Evolutionary conservation across 2,113 vertebrate genomes (phyloP).

Genomic region (Alectura lathami): DNA sequence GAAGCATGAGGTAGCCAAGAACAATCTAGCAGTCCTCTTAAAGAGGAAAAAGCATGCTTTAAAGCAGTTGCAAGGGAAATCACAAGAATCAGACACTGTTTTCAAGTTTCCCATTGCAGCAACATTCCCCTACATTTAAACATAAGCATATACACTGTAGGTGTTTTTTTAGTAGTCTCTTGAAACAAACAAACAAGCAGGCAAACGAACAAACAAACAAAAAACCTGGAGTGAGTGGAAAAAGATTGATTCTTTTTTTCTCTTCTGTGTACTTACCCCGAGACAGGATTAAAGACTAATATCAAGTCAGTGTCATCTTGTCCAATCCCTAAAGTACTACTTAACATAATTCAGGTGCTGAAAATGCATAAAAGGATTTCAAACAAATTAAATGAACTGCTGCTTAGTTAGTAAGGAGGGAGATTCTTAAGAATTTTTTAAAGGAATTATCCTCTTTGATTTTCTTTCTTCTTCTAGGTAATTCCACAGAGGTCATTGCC

Average conservation of each 20-base stretch:
- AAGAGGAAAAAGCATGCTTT: background rate
- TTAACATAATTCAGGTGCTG: background rate
- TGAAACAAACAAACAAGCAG: background rate
- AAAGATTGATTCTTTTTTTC: background rate
- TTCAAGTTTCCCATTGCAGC: background rate
- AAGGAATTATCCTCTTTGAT: background rate
- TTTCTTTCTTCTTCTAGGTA: conserved; percentile 15
- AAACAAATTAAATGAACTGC: background rate
- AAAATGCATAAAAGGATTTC: background rate
- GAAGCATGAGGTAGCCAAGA: background rate
- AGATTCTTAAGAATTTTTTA: conserved; percentile 5
- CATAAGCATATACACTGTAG: background rate
- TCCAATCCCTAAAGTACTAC: background rate
- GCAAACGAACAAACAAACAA: too few species aligned
- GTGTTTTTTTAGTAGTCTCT: background rate
- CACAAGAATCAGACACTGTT: background rate
- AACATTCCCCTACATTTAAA: background rate
- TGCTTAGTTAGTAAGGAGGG: background rate
- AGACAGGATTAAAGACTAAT: background rate
- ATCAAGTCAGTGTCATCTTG: background rate
- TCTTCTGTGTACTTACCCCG: background rate
- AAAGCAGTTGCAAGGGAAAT: background rate
- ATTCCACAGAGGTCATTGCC: background rate
- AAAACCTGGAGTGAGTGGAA: background rate
- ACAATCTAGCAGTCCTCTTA: background rate